Base-by-base conservation (phyloP, 2,797 vertebrate genomes). In the Phalloptychus januarius region DNA sequence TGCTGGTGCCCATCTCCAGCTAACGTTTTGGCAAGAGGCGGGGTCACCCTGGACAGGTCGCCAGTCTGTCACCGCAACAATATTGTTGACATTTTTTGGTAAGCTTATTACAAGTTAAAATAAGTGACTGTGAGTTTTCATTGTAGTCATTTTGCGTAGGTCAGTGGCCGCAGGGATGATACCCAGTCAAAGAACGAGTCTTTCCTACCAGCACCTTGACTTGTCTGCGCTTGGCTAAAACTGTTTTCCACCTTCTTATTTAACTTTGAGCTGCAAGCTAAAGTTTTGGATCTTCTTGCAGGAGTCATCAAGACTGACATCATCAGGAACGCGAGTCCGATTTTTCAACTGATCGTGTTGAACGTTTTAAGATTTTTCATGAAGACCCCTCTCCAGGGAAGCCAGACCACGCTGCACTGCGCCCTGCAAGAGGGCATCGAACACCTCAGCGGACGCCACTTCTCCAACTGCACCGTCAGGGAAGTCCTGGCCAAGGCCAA, bases 361-460 rank as follows among this genome's bases (percentile, higher is more conserved):
- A 0, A 31, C 31, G 10, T 97, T 95, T 96, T 72, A 92, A 74
- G 20, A 95, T 4, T 0, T 93, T 80, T 83, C 48, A 80, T 83
- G 31, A 83, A 83, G 78, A 74, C 79, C 70, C 38, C 61, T 1
- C 20, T 63, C 31, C 82, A 83, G 31, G 82, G 18, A 4, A 84
- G 38, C 0, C 97, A 95, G 93, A 97, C 96, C 11, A 95, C 96
- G 0, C 90, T 99, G 86, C 87, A 97, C 93, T 99, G 98, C 0
- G 96, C 97, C 69, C 94, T 96, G 0, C 95, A 95, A 84, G 95
- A 96, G 2, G 97, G 95, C 56, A 93, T 99, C 0, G 97, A 99
- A 89, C 89, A 89, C 76, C 87, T 97, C 85, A 98, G 96, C 0
- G 97, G 97, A 11, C 94, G 96, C 76, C 97, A 97, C 93, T 98